These are phyloP conservation scores for Leuciscus waleckii DNA, from an alignment of 2,797 vertebrate genomes.

Conservation along the genomic window DNA sequence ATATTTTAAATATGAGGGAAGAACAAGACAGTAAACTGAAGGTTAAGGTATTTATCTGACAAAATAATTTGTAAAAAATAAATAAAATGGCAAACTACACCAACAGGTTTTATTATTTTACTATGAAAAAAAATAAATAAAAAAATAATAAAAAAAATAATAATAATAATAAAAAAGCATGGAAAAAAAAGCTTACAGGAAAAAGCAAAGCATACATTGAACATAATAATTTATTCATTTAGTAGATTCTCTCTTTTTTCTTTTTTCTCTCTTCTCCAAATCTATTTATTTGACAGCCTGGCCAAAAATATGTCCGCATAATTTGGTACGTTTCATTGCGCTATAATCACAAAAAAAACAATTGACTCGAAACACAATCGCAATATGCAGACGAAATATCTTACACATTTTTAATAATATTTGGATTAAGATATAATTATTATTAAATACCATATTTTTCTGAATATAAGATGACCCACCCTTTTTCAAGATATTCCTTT, in stretches of 20 bases:
- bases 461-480: no score
- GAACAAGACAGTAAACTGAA: neutral
- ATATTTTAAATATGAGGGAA: neutral
- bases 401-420: no score
- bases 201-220: neutral
- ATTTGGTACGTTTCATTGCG: no score
- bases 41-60: neutral
- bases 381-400: neutral
- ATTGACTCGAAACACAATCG: neutral
- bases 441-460: no score
- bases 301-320: no score
- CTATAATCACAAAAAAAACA: neutral
- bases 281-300: neutral
- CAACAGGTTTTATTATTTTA: neutral
- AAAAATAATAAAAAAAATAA: no score
- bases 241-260: accelerated
- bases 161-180: no score
- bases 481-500: no score
- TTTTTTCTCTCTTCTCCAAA: no score
- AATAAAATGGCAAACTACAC: neutral
- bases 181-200: neutral
- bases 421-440: neutral
- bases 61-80: neutral
- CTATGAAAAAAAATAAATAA: neutral
- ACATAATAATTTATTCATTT: neutral